phyloP scores from a whole-genome alignment of 2,797 vertebrate species.

The Channa striata region DNA sequence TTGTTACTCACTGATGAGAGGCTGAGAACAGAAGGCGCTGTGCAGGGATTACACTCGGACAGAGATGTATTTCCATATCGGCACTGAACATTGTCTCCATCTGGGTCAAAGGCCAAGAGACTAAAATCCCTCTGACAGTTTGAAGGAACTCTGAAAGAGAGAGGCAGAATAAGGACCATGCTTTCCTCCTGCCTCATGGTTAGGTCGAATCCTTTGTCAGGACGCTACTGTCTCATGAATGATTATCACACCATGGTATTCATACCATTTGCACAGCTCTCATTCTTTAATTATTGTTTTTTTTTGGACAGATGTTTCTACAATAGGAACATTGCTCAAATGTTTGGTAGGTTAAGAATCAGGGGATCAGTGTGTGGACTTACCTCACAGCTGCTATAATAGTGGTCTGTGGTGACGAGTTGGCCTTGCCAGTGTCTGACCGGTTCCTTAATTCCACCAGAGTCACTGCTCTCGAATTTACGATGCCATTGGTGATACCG shows the following conservation, averaged over 20 bases:
- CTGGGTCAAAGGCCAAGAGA: slow-evolving; percentile 54
- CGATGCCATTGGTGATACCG: rapidly evolving
- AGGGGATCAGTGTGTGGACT: background rate
- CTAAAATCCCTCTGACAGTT: slow-evolving; percentile 50
- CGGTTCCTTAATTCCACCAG: slow-evolving; percentile 52
- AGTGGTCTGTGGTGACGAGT: slow-evolving; percentile 66
- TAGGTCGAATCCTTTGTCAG: no score
- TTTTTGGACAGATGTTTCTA: no score
- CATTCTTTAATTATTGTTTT: no score
- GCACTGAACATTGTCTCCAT: slow-evolving; percentile 51
- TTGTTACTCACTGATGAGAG: slow-evolving; percentile 36
- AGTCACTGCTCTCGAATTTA: rapidly evolving
- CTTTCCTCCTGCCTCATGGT: no score
- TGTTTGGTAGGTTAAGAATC: no score
- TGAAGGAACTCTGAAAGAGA: slow-evolving; percentile 46
- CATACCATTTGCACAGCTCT: no score
- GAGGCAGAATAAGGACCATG: no score
- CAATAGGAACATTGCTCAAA: no score
- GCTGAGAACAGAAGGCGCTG: slow-evolving; percentile 14
- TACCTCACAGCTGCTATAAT: slow-evolving; percentile 55
- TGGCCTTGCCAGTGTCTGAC: slow-evolving; percentile 50
- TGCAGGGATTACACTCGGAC: slow-evolving; percentile 27
- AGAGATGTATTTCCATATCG: background rate
- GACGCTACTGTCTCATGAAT: no score
- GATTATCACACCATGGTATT: no score